Evolutionary conservation across 2,797 vertebrate species (phyloP).

Genomic region (Myripristis murdjan): DNA sequence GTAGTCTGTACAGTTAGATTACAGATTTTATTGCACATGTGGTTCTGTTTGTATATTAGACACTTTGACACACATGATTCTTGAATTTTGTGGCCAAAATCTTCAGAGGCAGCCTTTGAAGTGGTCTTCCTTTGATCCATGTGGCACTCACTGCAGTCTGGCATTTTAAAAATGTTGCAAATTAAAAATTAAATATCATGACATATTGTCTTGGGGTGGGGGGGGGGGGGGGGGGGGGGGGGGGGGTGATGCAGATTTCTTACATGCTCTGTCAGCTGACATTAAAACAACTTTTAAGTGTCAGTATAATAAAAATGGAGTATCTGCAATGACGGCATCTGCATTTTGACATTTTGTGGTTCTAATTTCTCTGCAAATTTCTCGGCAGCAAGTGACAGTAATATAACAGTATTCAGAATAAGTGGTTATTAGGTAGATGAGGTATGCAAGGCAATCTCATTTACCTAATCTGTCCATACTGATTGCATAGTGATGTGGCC

Average conservation of each 20-base stretch:
- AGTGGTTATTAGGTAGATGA: neutral
- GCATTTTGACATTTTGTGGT: neutral
- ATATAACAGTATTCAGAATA: neutral
- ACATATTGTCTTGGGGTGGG: too few relatives aligned
- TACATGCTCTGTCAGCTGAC: neutral
- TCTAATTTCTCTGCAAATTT: neutral
- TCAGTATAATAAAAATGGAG: neutral
- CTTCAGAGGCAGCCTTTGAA: too few relatives aligned
- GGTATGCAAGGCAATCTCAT: neutral
- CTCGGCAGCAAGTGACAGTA: neutral
- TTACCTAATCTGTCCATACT: neutral
- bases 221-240: too few relatives aligned
- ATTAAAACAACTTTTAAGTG: neutral
- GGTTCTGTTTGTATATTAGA: too few relatives aligned
- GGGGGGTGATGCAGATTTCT: neutral
- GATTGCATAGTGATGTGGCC: neutral
- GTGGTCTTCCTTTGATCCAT: too few relatives aligned
- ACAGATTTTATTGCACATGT: too few relatives aligned
- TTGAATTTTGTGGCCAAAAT: too few relatives aligned
- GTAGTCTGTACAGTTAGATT: too few relatives aligned
- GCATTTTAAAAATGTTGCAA: neutral
- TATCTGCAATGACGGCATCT: neutral
- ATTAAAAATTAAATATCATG: too few relatives aligned
- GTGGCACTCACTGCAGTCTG: neutral
- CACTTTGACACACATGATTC: too few relatives aligned